Evolutionary conservation across 2,888 invertebrate species (phyloP).

Genomic region (Drosophila phalerata): DNA sequence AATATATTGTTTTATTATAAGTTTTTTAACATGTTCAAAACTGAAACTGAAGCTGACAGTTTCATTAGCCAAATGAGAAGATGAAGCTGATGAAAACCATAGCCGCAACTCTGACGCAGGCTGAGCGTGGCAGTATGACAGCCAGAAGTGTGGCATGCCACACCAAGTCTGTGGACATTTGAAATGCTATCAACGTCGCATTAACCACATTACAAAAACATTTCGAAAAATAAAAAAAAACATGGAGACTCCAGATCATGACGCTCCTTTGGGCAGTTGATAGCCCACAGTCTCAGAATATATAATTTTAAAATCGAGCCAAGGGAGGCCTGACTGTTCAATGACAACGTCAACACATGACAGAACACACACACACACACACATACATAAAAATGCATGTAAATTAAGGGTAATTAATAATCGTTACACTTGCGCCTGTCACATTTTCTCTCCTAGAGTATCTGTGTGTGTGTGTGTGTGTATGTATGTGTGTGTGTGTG

Average conservation of each 20-base stretch:
- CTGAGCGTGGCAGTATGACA: not conserved
- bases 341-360: slow-evolving; percentile 35
- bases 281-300: slow-evolving; percentile 34
- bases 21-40: not conserved
- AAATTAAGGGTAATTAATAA: slow-evolving; percentile 67
- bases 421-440: slow-evolving; percentile 42
- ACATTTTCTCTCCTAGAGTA: not conserved
- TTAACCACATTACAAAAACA: slow-evolving; percentile 56
- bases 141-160: slow-evolving; percentile 6
- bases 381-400: slow-evolving; percentile 22
- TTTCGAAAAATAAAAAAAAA: not conserved
- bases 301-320: slow-evolving; percentile 62
- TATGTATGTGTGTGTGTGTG: not conserved
- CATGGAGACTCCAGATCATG: not conserved
- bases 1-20: not conserved
- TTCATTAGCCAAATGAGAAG: slow-evolving; percentile 1
- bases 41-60: slow-evolving; percentile 4
- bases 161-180: slow-evolving; percentile 39
- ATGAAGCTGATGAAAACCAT: not conserved
- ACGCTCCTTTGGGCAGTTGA: slow-evolving; percentile 18
- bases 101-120: slow-evolving; percentile 1
- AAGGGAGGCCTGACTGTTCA: slow-evolving; percentile 22
- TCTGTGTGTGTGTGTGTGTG: not conserved
- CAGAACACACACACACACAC: slow-evolving; percentile 5
- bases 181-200: slow-evolving; percentile 66